Conservation (phyloP, 1,140 invertebrate genomes). For the Matsumurasca onukii region DNA sequence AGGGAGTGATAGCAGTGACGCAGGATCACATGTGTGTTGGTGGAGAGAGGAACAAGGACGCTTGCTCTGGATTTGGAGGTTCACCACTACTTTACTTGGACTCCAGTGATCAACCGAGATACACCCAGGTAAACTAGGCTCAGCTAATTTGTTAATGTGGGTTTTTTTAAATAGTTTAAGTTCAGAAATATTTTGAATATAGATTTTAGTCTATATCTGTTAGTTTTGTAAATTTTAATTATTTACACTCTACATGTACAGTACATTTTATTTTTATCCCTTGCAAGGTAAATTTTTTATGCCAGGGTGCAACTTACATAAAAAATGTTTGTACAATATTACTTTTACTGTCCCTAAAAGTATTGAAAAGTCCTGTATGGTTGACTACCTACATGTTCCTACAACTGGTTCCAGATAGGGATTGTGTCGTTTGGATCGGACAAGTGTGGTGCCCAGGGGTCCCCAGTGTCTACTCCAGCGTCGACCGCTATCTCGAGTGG, state of each 20-base stretch:
- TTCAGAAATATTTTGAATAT: too few relatives aligned
- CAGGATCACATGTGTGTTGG: constrained; percentile 66
- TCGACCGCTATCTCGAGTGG: constrained; percentile 66
- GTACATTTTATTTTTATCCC: too few relatives aligned
- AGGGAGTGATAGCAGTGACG: constrained; percentile 53
- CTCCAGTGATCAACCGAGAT: constrained; percentile 37
- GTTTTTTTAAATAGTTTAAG: constrained; percentile 26
- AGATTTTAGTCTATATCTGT: too few relatives aligned
- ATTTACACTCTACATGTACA: too few relatives aligned
- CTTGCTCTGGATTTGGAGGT: constrained; percentile 69
- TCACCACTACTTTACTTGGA: constrained; percentile 59
- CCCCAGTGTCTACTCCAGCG: constrained; percentile 67
- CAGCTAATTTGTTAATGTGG: constrained; percentile 27
- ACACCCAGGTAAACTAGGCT: constrained; percentile 55
- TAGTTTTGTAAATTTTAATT: too few relatives aligned
- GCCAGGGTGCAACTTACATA: too few relatives aligned
- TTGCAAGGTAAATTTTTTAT: too few relatives aligned
- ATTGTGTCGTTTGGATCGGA: constrained; percentile 71
- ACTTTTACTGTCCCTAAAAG: too few relatives aligned
- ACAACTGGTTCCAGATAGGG: constrained; percentile 62
- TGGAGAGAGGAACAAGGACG: constrained; percentile 62
- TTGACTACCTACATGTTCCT: too few relatives aligned
- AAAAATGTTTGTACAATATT: too few relatives aligned
- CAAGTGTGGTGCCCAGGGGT: constrained; percentile 66
- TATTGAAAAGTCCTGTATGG: too few relatives aligned